These are phyloP conservation scores for Smittia aterrima DNA, from an alignment of 2,888 invertebrate genomes.

Conservation along the genomic window DNA sequence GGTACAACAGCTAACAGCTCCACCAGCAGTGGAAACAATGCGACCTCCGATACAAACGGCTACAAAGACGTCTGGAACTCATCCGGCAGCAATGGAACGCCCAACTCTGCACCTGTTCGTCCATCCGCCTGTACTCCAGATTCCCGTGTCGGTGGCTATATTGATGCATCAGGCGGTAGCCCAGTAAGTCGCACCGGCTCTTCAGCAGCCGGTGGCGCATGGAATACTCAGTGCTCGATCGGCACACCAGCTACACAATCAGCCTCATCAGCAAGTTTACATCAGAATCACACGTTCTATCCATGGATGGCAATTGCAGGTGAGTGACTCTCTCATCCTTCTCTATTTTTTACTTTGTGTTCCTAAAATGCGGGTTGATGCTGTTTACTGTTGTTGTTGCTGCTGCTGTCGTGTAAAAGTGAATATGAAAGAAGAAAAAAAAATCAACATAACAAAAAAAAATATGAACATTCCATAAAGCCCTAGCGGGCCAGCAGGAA, in stretches of 20 bases:
- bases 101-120: conserved; percentile 62
- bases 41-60: conserved; percentile 59
- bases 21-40: conserved; percentile 63
- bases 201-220: conserved; percentile 65
- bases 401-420: too few relatives aligned
- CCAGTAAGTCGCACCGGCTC: conserved; percentile 73
- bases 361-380: conserved; percentile 15
- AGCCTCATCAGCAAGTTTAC: conserved; percentile 80
- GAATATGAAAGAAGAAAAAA: conserved; percentile 1
- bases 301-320: conserved; percentile 99
- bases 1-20: conserved; percentile 63
- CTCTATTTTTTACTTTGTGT: not conserved
- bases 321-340: conserved; percentile 56
- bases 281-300: conserved; percentile 93
- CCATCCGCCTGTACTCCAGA: conserved; percentile 90
- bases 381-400: not conserved
- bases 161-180: conserved; percentile 73
- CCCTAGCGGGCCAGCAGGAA: not conserved
- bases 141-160: conserved; percentile 73
- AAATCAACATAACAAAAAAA: conserved; percentile 33
- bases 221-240: conserved; percentile 79
- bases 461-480: not conserved
- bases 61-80: conserved; percentile 66
- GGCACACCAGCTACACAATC: conserved; percentile 77
- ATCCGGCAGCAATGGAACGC: conserved; percentile 51